Conservation (phyloP, 2,113 vertebrate species). For the Pollimyrus isidori region DNA sequence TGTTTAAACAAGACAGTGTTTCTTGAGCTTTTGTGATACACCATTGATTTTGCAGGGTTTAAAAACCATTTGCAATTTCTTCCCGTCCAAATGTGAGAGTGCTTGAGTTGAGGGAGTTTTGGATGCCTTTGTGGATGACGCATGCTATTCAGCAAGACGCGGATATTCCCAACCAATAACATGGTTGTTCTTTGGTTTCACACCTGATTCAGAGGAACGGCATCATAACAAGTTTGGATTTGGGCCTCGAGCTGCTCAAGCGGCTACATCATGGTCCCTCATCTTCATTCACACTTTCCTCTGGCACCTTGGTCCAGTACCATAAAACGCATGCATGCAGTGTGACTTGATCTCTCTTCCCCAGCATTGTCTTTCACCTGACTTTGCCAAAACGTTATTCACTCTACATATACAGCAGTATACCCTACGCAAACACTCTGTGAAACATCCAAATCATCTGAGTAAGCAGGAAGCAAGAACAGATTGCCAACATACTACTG, state of each 20-base stretch:
- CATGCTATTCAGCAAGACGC: neutral
- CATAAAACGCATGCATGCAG: neutral
- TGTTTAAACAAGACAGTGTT: neutral
- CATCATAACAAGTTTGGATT: neutral
- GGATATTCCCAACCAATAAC: neutral
- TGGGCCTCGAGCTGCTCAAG: neutral
- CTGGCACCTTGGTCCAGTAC: neutral
- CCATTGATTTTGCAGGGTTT: neutral
- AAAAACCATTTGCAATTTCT: neutral
- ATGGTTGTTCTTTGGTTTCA: neutral
- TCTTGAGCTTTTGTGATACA: neutral
- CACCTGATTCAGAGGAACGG: neutral
- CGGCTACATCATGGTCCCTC: neutral
- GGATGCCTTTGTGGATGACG: neutral
- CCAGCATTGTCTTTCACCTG: neutral
- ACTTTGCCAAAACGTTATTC: neutral
- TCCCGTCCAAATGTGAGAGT: neutral
- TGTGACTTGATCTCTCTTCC: neutral
- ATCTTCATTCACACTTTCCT: neutral
- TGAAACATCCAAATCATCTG: neutral
- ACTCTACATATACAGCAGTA: neutral
- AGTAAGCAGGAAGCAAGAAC: neutral
- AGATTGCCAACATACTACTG: neutral
- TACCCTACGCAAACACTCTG: neutral
- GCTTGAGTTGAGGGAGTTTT: neutral